phyloP scores from a whole-genome alignment of 2,888 invertebrate species.

The Papilio elwesi region DNA sequence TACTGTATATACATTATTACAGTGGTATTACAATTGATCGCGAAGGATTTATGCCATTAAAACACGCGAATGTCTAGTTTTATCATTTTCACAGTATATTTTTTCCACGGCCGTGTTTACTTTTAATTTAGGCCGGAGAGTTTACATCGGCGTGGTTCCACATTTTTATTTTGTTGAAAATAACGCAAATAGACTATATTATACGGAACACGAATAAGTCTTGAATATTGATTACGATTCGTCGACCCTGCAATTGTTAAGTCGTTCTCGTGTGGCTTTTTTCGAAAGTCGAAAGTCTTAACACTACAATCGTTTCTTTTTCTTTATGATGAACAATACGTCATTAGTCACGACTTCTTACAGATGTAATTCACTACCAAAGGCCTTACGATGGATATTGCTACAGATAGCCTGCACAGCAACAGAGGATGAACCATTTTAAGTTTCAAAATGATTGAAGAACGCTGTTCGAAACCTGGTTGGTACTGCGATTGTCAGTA shows the following conservation, averaged over 20 bases:
- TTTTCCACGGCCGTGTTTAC: conserved; percentile 33
- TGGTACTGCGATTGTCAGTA: too few species aligned
- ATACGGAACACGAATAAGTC: conserved; percentile 3
- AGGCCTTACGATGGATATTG: too few species aligned
- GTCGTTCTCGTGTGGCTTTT: background rate
- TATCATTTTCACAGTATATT: conserved; percentile 18
- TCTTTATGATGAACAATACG: background rate
- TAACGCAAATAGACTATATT: conserved; percentile 3
- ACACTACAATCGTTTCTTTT: background rate
- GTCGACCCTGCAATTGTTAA: background rate
- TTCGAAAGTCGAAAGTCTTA: background rate
- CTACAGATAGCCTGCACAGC: too few species aligned
- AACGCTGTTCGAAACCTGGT: too few species aligned
- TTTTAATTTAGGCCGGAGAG: conserved; percentile 34
- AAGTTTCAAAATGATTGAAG: too few species aligned
- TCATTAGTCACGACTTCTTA: too few species aligned
- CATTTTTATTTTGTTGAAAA: conserved; percentile 22
- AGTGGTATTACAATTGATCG: background rate
- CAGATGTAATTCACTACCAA: too few species aligned
- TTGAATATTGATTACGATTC: background rate
- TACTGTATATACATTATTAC: background rate
- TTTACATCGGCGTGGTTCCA: conserved; percentile 26
- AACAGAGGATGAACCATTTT: too few species aligned
- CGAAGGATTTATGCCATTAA: background rate
- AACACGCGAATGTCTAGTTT: conserved; percentile 19